Percentiles rank a stretch among this genome's conserved stretches.
phyloP scores from a whole-genome alignment of 2,797 vertebrate genomes.

The Manis javanica region DNA sequence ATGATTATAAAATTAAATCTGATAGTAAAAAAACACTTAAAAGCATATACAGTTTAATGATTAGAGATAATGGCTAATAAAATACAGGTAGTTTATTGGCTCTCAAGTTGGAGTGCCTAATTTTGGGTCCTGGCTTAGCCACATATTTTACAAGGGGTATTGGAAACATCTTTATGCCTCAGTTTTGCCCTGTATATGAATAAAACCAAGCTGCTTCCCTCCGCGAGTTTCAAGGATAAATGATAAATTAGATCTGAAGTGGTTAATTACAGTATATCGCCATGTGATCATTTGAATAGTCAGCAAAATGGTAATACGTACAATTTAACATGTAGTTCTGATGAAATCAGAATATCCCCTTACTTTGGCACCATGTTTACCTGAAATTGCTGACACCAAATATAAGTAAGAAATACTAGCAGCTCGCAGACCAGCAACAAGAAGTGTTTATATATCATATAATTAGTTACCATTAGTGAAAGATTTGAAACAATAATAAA shows the following conservation, averaged over 20 bases:
- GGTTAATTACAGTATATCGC: neutral
- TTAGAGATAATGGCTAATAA: slow-evolving; percentile 21
- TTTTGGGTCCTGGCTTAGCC: neutral
- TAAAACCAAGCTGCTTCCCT: neutral
- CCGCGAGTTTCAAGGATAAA: neutral
- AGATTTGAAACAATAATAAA: neutral
- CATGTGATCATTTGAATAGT: neutral
- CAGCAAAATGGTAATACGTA: neutral
- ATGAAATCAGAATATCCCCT: neutral
- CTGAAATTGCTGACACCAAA: neutral
- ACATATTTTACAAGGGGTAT: neutral
- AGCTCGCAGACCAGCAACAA: neutral
- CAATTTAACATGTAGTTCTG: neutral
- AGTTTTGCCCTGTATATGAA: neutral
- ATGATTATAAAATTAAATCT: neutral
- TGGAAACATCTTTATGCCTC: neutral
- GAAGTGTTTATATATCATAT: neutral
- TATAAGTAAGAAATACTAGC: neutral
- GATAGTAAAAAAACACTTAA: neutral
- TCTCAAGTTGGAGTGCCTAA: neutral
- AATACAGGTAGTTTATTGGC: neutral
- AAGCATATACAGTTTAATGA: neutral
- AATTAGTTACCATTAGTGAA: neutral
- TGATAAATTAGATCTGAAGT: neutral
- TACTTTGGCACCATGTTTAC: neutral